A percentile compares a stretch with the other conserved stretches of the same genome.
These are phyloP conservation scores for Maylandia zebra DNA, from an alignment of 2,113 vertebrate genomes.

Conservation along the genomic window DNA sequence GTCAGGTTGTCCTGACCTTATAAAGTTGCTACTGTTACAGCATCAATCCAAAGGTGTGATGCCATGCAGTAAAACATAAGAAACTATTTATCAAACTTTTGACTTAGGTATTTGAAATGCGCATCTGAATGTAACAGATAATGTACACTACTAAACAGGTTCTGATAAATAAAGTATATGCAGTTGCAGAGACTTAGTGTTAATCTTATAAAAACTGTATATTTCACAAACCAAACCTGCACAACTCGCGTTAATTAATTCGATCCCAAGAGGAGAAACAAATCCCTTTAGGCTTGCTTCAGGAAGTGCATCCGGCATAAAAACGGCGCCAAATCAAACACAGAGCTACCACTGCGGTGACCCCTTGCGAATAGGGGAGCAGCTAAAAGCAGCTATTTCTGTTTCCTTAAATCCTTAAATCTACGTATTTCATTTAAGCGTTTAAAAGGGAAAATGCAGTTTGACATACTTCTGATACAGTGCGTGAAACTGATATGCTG, in stretches of 20 bases:
- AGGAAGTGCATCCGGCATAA: background rate
- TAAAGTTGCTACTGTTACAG: background rate
- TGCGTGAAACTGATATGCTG: background rate
- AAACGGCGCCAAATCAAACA: background rate
- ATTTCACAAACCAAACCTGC: background rate
- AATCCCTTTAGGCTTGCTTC: background rate
- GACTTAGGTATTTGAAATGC: background rate
- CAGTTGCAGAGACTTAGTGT: background rate
- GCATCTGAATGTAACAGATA: background rate
- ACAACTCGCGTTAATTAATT: background rate
- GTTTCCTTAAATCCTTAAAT: background rate
- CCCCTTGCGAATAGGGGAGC: background rate
- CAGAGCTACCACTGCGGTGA: background rate
- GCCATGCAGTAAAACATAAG: background rate
- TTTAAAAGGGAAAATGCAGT: background rate
- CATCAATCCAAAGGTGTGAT: background rate
- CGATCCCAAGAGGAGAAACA: background rate
- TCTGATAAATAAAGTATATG: background rate
- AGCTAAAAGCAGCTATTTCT: background rate
- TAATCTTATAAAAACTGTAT: background rate
- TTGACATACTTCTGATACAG: background rate
- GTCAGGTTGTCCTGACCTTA: background rate
- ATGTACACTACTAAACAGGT: background rate
- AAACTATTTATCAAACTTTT: background rate
- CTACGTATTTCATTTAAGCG: fast-evolving